Conservation (phyloP, 2,888 invertebrate species). For the Agriopis leucophaearia region DNA sequence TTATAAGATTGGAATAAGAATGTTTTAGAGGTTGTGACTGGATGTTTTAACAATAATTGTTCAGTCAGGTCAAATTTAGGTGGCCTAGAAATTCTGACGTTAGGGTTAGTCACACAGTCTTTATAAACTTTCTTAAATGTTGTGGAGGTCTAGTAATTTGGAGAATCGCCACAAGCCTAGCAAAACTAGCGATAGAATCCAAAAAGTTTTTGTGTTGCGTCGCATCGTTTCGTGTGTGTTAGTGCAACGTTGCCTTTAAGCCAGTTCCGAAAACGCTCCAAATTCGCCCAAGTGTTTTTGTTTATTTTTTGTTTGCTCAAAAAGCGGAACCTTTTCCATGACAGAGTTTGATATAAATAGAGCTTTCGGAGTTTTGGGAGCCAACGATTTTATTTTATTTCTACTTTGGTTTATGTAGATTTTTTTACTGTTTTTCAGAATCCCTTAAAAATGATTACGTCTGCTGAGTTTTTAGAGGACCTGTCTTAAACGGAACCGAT, state of each 20-base stretch:
- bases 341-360: constrained; percentile 11
- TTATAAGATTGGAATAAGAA: no score
- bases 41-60: no score
- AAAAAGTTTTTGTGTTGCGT: neutral
- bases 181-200: no score
- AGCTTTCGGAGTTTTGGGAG: constrained; percentile 13
- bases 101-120: no score
- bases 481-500: no score
- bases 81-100: no score
- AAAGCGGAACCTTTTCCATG: constrained; percentile 10
- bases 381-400: constrained; percentile 7
- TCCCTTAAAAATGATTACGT: neutral
- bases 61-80: no score
- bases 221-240: neutral
- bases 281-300: constrained; percentile 32
- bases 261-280: constrained; percentile 21
- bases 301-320: constrained; percentile 24
- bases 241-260: neutral
- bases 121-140: no score
- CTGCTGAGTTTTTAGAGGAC: no score
- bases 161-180: no score
- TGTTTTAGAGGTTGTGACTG: no score
- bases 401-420: neutral
- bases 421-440: neutral
- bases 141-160: no score